Conservation (phyloP, 2,113 vertebrate species). For the Pristiophorus japonicus region DNA sequence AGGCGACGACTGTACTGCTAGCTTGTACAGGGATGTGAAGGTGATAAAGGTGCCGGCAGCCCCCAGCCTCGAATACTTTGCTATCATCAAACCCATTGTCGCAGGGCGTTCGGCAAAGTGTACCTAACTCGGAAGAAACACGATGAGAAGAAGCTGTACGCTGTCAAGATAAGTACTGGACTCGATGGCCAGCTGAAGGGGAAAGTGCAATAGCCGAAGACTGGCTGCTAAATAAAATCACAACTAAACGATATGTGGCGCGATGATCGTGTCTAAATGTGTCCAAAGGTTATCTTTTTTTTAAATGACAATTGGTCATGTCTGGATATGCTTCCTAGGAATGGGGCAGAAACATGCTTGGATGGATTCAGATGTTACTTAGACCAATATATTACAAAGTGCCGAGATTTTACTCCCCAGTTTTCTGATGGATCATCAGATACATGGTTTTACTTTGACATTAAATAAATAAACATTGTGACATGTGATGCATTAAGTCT, state of each 20-base stretch:
- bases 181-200: not conserved
- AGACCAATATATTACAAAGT: too few relatives aligned
- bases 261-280: not conserved
- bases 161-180: constrained; percentile 74
- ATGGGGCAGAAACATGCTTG: not conserved
- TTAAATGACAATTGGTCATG: not conserved
- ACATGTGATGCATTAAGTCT: too few relatives aligned
- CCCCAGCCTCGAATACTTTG: constrained; percentile 84
- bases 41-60: constrained; percentile 55
- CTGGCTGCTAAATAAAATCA: not conserved
- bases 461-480: too few relatives aligned
- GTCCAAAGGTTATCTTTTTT: not conserved
- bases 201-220: not conserved
- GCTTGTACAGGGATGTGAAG: not conserved
- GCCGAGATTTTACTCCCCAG: not conserved
- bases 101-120: constrained; percentile 93
- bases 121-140: constrained; percentile 82
- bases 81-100: constrained; percentile 87
- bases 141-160: constrained; percentile 67
- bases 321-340: not conserved
- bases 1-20: not conserved
- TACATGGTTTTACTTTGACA: too few relatives aligned
- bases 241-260: not conserved
- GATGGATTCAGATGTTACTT: not conserved
- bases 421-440: not conserved